These are phyloP conservation scores for Boulengeromyrus knoepffleri DNA, from an alignment of 2,113 vertebrate genomes.

Conservation along the genomic window DNA sequence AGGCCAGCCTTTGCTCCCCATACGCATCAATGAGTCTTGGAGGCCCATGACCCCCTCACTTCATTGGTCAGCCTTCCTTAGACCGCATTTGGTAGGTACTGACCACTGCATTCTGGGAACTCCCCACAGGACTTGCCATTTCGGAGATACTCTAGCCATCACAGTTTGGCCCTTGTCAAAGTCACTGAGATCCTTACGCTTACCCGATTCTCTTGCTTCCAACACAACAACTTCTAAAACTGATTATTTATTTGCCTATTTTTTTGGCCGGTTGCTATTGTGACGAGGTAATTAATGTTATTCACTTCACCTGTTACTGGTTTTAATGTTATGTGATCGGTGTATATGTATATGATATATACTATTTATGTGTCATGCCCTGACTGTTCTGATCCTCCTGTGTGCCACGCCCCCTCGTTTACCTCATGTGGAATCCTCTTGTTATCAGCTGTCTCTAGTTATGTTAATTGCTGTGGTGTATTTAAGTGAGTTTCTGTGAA, in stretches of 20 bases:
- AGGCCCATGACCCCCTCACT: background rate
- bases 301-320: too few species aligned
- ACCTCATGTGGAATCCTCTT: too few species aligned
- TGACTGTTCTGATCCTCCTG: too few species aligned
- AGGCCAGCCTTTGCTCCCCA: background rate
- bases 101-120: background rate
- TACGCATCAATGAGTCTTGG: background rate
- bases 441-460: too few species aligned
- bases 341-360: background rate
- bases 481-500: too few species aligned
- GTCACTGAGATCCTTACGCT: background rate
- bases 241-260: background rate
- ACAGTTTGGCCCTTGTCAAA: background rate
- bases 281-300: background rate
- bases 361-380: background rate
- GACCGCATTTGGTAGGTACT: background rate
- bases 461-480: too few species aligned
- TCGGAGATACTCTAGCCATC: background rate
- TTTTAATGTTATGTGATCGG: background rate
- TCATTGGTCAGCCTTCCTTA: background rate
- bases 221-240: background rate
- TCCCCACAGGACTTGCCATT: background rate
- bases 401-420: too few species aligned
- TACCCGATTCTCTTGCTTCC: background rate
- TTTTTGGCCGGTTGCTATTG: background rate